Evolutionary conservation across 2,888 invertebrate genomes (phyloP), one percentile per base, ranked within the genome.

Genomic region (Alentia gelatinosa): DNA sequence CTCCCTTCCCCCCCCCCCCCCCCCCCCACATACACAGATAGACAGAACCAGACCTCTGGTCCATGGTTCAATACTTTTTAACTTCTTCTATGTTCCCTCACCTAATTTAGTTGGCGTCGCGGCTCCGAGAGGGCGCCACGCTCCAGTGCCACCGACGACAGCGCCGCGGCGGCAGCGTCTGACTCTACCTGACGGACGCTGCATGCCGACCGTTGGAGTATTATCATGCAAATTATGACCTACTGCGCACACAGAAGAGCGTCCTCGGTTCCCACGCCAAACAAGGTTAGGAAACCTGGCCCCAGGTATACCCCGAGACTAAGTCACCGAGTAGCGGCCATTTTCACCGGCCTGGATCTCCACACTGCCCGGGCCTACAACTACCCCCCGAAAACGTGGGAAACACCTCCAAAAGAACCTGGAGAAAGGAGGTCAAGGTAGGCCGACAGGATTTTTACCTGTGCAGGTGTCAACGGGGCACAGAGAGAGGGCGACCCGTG

Each of bases 221-320:
- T 86, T 86, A 47, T 47, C 86, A 86, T 86, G 86, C 86, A 86
- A 47, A 86, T 86, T 23, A 0, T 50, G 86, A 86, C 86, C 86
- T 86, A 86, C 47, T 50, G 50, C 86, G 86, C 47, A 86, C 47
- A 42, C n/a, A 12, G 39, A 30, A 33, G 42, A 30, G 86, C 86
- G 86, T 86, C 83, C 83, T 26, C 83, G 15, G n/a, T 83, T 33
- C 83, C 23, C 39, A 83, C 42, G 42, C 42, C n/a, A 86, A 86
- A 86, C 86, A 15, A 86, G 86, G 86, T 86, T 86, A 47, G n/a
- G 19, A 15, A 79, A 5, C 15, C 79, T 23, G 12, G 35, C 86
- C n/a, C 86, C 86, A 86, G 86, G 86, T 86, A 47, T 42, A 86
- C 47, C 47, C 39, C 35, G 30, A n/a, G n/a, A 74, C 74, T 5